phyloP scores from a whole-genome alignment of 2,113 vertebrate species.

The Heptranchias perlo region DNA sequence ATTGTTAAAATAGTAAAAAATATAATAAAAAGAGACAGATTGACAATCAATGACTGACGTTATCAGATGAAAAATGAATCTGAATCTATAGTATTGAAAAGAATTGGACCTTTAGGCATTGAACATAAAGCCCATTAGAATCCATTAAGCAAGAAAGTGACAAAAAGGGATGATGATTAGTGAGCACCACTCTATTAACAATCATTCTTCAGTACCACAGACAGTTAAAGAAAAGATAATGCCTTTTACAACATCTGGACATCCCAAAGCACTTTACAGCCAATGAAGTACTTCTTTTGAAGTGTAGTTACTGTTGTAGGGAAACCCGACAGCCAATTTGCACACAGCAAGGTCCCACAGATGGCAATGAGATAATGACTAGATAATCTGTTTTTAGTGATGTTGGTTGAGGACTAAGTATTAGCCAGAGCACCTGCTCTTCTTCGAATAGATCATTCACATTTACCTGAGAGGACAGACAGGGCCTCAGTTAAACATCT shows the following conservation, averaged over 20 bases:
- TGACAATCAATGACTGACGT: not conserved
- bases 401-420: not conserved
- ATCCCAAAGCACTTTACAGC: not conserved
- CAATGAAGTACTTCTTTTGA: not conserved
- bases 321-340: not conserved
- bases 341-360: not conserved
- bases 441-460: not conserved
- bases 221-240: not conserved
- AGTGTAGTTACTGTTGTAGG: not conserved
- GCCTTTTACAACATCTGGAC: not conserved
- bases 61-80: slow-evolving; percentile 1
- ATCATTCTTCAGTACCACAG: not conserved
- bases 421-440: not conserved
- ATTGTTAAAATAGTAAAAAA: not conserved
- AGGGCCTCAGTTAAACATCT: no score
- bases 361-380: not conserved
- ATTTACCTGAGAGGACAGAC: not conserved
- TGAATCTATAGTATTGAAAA: not conserved
- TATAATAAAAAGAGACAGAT: not conserved
- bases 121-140: not conserved
- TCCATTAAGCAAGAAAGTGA: not conserved
- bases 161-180: not conserved
- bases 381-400: not conserved
- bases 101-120: slow-evolving; percentile 18
- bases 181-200: not conserved